Conservation (phyloP, 2,113 vertebrate species). For the Platycercus adscitus region DNA sequence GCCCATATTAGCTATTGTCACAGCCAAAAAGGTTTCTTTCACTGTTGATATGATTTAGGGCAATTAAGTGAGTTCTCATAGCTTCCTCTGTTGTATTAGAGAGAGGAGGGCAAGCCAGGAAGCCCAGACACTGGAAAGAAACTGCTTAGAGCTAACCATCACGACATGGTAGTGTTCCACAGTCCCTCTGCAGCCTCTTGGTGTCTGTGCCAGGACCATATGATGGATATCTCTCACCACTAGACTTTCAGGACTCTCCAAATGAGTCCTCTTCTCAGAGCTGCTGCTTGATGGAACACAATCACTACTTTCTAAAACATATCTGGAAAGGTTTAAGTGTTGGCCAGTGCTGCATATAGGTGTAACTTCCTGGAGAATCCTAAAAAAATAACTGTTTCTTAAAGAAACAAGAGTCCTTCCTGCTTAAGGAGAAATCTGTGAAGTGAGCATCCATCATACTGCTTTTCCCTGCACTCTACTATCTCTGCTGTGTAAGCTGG, state of each 20-base stretch:
- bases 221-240: neutral
- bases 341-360: neutral
- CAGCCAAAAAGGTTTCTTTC: neutral
- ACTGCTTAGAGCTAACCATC: neutral
- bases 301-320: neutral
- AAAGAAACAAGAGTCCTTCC: neutral
- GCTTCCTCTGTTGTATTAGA: neutral
- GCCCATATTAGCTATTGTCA: neutral
- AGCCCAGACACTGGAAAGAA: fast-evolving
- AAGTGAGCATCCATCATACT: too few species aligned
- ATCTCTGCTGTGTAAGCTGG: neutral
- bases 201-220: fast-evolving
- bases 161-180: fast-evolving
- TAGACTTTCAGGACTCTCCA: neutral
- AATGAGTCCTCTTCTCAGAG: neutral
- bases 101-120: neutral
- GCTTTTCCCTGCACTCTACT: neutral
- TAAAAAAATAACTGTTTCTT: neutral
- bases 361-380: neutral
- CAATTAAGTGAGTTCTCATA: neutral
- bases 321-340: neutral
- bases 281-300: neutral
- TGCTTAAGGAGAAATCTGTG: neutral
- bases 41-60: neutral
- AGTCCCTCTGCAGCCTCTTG: neutral